Evolutionary conservation across 2,113 vertebrate genomes (phyloP).

Genomic region (Odocoileus hemionus): DNA sequence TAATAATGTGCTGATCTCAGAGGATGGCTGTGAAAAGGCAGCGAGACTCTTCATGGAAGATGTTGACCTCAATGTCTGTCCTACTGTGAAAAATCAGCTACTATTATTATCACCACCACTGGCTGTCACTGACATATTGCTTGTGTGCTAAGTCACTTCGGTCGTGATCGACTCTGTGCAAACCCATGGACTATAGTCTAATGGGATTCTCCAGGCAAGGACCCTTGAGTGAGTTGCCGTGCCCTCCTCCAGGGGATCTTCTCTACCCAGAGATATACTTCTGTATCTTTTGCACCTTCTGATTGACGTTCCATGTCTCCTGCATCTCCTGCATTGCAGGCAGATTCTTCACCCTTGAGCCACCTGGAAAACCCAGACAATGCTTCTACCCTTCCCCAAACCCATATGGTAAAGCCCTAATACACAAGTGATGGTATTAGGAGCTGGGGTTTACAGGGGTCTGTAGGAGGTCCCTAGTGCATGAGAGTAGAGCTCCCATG

Average conservation of each 20-base stretch:
- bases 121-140: neutral
- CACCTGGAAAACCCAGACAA: neutral
- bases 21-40: neutral
- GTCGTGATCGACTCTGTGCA: accelerated
- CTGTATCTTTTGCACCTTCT: neutral
- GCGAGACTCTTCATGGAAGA: accelerated
- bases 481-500: neutral
- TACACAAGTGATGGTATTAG: neutral
- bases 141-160: accelerated
- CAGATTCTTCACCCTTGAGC: neutral
- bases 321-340: neutral
- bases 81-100: neutral
- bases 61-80: accelerated
- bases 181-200: neutral
- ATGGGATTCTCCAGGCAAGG: neutral
- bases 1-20: accelerated
- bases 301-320: neutral
- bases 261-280: neutral
- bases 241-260: neutral
- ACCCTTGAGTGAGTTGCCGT: neutral
- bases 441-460: accelerated
- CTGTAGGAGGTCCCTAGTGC: neutral
- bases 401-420: neutral
- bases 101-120: neutral
- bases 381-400: neutral